Evolutionary conservation across 2,113 vertebrate species (phyloP).

Genomic region (Octodon degus): DNA sequence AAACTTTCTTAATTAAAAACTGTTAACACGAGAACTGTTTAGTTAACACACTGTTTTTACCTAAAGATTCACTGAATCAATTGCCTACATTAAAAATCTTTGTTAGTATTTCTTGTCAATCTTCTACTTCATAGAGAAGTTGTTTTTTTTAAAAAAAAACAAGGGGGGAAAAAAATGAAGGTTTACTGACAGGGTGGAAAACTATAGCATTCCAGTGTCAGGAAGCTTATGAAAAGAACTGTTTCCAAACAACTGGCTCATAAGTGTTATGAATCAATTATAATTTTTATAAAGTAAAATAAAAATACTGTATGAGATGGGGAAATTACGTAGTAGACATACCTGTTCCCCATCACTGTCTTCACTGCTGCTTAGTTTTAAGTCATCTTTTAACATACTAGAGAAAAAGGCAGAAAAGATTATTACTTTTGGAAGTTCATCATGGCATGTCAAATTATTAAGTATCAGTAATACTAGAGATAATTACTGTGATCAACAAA

Average conservation of each 20-base stretch:
- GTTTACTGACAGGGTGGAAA: background rate
- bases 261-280: background rate
- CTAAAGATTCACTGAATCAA: constrained; percentile 33
- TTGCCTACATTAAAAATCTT: background rate
- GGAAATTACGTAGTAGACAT: constrained; percentile 47
- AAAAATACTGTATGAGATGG: background rate
- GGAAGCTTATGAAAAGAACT: background rate
- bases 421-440: constrained; percentile 57
- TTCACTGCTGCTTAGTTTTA: constrained; percentile 98
- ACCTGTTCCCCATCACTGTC: constrained; percentile 98
- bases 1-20: constrained; percentile 10
- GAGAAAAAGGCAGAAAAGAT: constrained; percentile 80
- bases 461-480: constrained; percentile 52
- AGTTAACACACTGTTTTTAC: constrained; percentile 36
- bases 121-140: background rate
- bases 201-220: background rate
- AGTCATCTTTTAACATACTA: constrained; percentile 97
- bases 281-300: constrained; percentile 42
- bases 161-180: background rate
- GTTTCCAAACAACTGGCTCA: constrained; percentile 13
- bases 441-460: constrained; percentile 47
- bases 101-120: constrained; percentile 36
- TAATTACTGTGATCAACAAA: constrained; percentile 51
- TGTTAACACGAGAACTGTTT: background rate
- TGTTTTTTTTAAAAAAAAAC: background rate